phyloP scores from a whole-genome alignment of 2,113 vertebrate genomes.

The Indicator maculatus region DNA sequence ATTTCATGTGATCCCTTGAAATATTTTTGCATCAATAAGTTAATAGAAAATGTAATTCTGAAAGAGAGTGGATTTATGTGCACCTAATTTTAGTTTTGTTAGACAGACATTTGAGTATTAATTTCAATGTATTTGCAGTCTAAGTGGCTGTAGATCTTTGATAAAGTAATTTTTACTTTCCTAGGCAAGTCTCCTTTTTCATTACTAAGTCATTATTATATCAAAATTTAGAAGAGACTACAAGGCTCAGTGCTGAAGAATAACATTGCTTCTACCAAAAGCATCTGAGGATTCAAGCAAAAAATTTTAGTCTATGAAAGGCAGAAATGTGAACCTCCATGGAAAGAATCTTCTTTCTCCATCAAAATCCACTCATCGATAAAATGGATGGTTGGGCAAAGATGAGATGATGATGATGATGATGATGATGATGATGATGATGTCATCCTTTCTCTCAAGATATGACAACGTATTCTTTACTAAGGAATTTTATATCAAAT shows the following conservation, averaged over 20 bases:
- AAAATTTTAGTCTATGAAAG: background rate
- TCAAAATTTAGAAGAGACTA: background rate
- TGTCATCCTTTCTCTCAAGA: background rate
- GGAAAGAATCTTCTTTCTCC: background rate
- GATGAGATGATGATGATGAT: background rate
- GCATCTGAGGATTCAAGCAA: background rate
- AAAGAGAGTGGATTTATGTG: background rate
- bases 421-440: too few species aligned
- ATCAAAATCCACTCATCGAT: background rate
- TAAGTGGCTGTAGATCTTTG: background rate
- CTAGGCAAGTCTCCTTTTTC: background rate
- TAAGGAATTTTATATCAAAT: background rate
- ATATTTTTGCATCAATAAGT: background rate
- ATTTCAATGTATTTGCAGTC: background rate
- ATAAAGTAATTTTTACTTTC: background rate
- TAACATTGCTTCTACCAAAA: background rate
- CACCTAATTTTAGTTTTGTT: background rate
- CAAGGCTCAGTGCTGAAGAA: background rate
- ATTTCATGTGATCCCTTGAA: background rate
- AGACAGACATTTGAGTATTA: background rate
- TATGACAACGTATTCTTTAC: background rate
- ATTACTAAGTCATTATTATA: background rate
- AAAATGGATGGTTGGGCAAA: background rate
- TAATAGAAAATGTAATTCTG: background rate
- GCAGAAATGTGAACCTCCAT: background rate